Conservation (phyloP, 2,113 vertebrate genomes). For the Orycteropus afer region DNA sequence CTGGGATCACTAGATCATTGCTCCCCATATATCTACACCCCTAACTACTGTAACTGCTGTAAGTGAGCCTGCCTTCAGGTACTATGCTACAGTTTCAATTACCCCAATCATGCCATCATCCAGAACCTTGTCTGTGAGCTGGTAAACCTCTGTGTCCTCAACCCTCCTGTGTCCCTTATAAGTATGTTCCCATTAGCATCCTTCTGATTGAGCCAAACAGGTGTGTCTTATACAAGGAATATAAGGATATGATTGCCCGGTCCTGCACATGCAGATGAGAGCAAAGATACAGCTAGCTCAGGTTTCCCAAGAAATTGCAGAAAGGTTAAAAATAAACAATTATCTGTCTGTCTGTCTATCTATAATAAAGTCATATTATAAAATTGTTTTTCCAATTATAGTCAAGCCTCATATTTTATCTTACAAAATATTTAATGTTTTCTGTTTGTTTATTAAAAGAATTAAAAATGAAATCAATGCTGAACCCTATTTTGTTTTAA, state of each 20-base stretch:
- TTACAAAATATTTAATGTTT: neutral
- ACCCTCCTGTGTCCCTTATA: constrained; percentile 94
- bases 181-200: constrained; percentile 95
- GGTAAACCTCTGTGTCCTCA: constrained; percentile 89
- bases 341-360: too few relatives aligned
- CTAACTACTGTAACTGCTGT: constrained; percentile 94
- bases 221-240: constrained; percentile 94
- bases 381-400: neutral
- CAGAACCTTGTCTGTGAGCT: constrained; percentile 94
- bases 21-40: constrained; percentile 93
- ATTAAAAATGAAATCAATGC: neutral
- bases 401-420: neutral
- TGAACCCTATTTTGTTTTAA: neutral
- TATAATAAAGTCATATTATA: neutral
- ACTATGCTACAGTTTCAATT: constrained; percentile 90
- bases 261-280: constrained; percentile 94
- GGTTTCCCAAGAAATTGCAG: neutral
- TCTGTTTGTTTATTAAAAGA: neutral
- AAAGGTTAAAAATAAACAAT: constrained; percentile 7
- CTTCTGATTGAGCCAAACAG: constrained; percentile 92
- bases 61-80: constrained; percentile 92
- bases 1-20: constrained; percentile 96
- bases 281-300: neutral
- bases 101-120: constrained; percentile 95
- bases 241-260: constrained; percentile 95